phyloP scores from a whole-genome alignment of 23 tunicate genomes.

The Clavelina lepadiformis region DNA sequence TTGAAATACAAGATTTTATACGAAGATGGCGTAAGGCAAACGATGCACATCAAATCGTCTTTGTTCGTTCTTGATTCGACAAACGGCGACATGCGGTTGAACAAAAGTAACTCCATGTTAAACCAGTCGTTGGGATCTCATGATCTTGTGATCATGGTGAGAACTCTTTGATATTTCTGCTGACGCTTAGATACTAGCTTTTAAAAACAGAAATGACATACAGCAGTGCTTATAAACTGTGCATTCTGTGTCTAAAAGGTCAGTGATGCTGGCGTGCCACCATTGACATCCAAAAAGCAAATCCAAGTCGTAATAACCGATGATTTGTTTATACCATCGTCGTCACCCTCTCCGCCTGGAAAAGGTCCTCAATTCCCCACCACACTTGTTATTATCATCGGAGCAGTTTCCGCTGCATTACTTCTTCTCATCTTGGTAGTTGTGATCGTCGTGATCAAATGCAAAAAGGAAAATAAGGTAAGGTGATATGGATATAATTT shows the following conservation, averaged over 20 bases:
- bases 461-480: conserved; percentile 26
- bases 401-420: conserved; percentile 12
- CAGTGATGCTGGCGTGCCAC: conserved; percentile 2
- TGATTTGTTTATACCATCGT: not conserved
- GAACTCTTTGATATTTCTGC: no score
- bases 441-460: conserved; percentile 1
- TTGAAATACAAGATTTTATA: conserved; percentile 6
- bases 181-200: no score
- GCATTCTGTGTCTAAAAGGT: conserved; percentile 7
- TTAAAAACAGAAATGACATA: no score
- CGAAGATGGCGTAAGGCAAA: conserved; percentile 10
- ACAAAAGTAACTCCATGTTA: conserved; percentile 16
- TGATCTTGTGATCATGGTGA: conserved; percentile 14
- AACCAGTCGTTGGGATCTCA: conserved; percentile 15
- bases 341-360: not conserved
- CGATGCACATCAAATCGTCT: not conserved
- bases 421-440: conserved; percentile 13
- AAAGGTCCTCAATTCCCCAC: no score
- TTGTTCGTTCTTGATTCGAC: conserved; percentile 26
- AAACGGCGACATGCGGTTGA: conserved; percentile 32
- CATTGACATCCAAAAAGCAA: not conserved
- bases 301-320: conserved; percentile 11
- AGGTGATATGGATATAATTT: no score
- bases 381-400: conserved; percentile 19
- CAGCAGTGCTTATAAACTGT: no score